Evolutionary conservation across 2,113 vertebrate genomes (phyloP).

Genomic region (pig (Sus scrofa)): T2T-Sscrofa CM000812.6:156776001-156776500

Average conservation of each 20-base stretch:
- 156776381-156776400: background rate
- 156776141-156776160: background rate
- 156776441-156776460: rapidly evolving
- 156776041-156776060: background rate
- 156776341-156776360: background rate
- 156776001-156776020: rapidly evolving
- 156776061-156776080: background rate
- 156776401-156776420: background rate
- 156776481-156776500: background rate
- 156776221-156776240: background rate
- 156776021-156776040: background rate
- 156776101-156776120: background rate
- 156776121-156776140: background rate
- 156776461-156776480: background rate
- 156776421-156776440: too few species aligned
- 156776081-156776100: background rate
- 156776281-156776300: background rate
- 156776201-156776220: background rate
- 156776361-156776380: too few species aligned
- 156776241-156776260: background rate
- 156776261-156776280: background rate
- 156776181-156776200: background rate
- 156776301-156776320: background rate
- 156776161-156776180: background rate
- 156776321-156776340: rapidly evolving